These are phyloP conservation scores for Spisula subtruncata DNA, from an alignment of 2,888 invertebrate genomes.

Conservation along the genomic window DNA sequence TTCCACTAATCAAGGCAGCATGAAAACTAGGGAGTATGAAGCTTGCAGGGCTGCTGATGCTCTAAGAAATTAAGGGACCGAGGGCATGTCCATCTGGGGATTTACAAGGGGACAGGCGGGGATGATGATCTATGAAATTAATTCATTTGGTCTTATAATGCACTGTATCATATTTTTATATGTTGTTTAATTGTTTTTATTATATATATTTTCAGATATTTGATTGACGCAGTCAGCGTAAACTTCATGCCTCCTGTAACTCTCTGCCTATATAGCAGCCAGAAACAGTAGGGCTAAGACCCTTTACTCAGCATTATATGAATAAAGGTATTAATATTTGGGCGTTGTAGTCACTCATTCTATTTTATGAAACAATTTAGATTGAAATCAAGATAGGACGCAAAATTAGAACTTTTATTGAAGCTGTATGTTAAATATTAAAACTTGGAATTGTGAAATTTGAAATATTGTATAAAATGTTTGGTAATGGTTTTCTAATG, in stretches of 20 bases:
- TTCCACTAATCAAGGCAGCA: too few species aligned
- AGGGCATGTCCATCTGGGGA: too few species aligned
- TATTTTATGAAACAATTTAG: slow-evolving; percentile 1
- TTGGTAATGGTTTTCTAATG: background rate
- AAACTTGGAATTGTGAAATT: background rate
- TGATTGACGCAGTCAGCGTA: background rate
- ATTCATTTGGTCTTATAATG: background rate
- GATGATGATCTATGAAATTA: too few species aligned
- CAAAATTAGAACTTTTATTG: slow-evolving; percentile 18
- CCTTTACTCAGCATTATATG: background rate
- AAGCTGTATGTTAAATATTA: slow-evolving; percentile 11
- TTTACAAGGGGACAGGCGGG: too few species aligned
- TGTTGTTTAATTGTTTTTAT: background rate
- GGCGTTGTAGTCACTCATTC: background rate
- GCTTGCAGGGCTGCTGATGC: too few species aligned
- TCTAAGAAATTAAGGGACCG: too few species aligned
- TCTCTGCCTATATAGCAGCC: background rate
- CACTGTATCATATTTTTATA: background rate
- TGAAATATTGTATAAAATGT: background rate
- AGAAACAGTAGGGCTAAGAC: background rate
- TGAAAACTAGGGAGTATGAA: too few species aligned
- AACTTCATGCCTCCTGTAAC: background rate
- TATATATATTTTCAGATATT: background rate
- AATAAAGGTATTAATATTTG: slow-evolving; percentile 7
- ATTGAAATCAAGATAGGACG: slow-evolving; percentile 1